Base-by-base conservation (phyloP, 2,113 vertebrate species). In the Sphaerodactylus townsendi region DNA sequence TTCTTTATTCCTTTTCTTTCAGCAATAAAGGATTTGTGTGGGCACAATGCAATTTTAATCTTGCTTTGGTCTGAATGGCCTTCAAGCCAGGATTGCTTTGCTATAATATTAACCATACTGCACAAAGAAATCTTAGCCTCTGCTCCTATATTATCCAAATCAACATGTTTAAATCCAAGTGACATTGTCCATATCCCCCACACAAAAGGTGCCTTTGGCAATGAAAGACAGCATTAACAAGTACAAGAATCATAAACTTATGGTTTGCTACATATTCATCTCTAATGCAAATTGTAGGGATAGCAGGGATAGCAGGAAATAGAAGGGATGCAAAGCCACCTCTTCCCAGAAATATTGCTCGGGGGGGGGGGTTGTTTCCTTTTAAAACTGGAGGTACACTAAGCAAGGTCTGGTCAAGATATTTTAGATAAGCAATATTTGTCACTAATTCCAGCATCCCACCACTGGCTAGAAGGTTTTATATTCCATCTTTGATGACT, bases 11-110 rank as follows among this genome's bases (percentile, higher is more conserved):
- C 62, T 87, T 77, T 56, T 56, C 35, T 64, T 50, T 80, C 28
- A 0, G 65, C 78, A 87, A 81, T 76, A 85, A 73, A 80, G 66
- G 84, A 56, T 35, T 79, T 88, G 69, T 85, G 62, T 86, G 79
- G 41, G 64, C n/a, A 84, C 25, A 87, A 35, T 77, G 35, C 64
- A 79, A 85, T 87, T 90, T 90, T 87, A 90, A 88, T 91, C 89
- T 86, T 41, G 74, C 41, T 86, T 37, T 88, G 82, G 82, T 84
- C 70, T 46, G 50, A 77, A 77, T 84, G 72, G 85, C 86, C 66
- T 82, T 74, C 71, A 37, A 88, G 62, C 19, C 79, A 64, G 46
- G 9, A 78, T 44, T 53, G 46, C 77, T 64, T 19, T 79, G 56
- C 53, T 84, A 53, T 37, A 68, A 64, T 39, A 10, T 87, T 87